Conservation (phyloP, 2,113 vertebrate species). For the Noctilio leporinus region DNA sequence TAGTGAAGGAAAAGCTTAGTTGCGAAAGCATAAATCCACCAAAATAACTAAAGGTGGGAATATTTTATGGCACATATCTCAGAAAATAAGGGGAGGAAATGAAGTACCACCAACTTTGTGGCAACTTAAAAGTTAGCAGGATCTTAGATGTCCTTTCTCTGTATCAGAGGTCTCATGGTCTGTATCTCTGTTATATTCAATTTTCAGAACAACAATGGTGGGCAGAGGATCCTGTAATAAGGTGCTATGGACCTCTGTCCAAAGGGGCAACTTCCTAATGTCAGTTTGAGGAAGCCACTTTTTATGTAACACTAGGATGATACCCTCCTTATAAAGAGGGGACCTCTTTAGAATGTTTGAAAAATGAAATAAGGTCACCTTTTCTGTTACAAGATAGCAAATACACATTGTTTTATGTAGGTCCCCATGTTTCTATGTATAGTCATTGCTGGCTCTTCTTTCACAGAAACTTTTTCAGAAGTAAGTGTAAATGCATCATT, state of each 20-base stretch:
- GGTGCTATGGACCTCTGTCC: neutral
- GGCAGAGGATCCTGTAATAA: too few species aligned
- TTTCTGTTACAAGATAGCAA: neutral
- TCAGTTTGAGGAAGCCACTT: neutral
- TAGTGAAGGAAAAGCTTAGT: neutral
- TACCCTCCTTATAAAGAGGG: neutral
- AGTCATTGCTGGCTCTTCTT: neutral
- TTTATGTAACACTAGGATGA: neutral
- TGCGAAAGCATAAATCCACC: neutral
- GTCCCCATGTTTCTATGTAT: neutral
- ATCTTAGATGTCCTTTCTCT: neutral
- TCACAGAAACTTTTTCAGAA: neutral
- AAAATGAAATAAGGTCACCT: neutral
- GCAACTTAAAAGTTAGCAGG: neutral
- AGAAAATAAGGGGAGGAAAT: neutral
- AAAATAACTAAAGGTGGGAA: neutral
- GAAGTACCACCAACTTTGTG: neutral
- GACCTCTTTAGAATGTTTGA: neutral
- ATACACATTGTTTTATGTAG: neutral
- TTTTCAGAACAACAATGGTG: neutral
- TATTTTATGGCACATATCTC: neutral
- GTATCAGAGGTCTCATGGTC: neutral
- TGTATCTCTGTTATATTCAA: neutral
- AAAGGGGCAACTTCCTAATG: neutral
- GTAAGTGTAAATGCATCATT: neutral